Evolutionary conservation across 2,888 invertebrate species (phyloP).

Genomic region (Myathropa florea): DNA sequence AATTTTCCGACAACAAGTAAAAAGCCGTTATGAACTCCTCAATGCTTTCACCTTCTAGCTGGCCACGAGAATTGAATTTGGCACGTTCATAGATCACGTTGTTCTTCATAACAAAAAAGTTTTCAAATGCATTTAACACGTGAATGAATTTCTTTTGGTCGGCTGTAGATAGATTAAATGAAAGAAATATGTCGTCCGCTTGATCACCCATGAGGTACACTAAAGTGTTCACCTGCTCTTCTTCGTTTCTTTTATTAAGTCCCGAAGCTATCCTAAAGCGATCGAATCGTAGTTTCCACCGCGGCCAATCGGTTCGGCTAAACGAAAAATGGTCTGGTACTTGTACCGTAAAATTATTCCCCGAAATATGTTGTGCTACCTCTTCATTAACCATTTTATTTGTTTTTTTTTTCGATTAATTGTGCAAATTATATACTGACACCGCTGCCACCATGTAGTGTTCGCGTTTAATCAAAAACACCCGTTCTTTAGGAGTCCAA

Average conservation of each 20-base stretch:
- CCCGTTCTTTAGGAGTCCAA: too few species aligned
- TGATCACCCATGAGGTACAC: neutral
- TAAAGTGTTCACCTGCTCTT: slow-evolving; percentile 25
- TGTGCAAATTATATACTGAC: neutral
- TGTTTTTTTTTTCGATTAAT: neutral
- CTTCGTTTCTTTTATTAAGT: slow-evolving; percentile 14
- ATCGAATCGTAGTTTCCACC: slow-evolving; percentile 12
- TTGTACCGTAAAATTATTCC: slow-evolving; percentile 5
- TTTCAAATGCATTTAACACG: neutral
- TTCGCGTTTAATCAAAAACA: neutral
- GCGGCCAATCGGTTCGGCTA: neutral
- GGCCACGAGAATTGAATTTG: slow-evolving; percentile 40
- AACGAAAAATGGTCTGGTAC: slow-evolving; percentile 4
- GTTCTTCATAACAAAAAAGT: neutral
- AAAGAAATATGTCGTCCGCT: neutral
- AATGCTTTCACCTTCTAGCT: slow-evolving; percentile 27
- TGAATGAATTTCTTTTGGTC: too few species aligned
- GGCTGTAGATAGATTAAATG: neutral
- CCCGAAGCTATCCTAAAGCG: slow-evolving; percentile 16
- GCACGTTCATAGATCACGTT: slow-evolving; percentile 42
- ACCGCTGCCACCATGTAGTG: slow-evolving; percentile 20
- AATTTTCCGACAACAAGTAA: slow-evolving; percentile 32
- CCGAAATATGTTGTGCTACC: neutral
- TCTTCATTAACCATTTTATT: neutral
- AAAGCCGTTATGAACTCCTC: slow-evolving; percentile 38